phyloP scores from a whole-genome alignment of 2,797 vertebrate species.

The Macropus fuliginosus region DNA sequence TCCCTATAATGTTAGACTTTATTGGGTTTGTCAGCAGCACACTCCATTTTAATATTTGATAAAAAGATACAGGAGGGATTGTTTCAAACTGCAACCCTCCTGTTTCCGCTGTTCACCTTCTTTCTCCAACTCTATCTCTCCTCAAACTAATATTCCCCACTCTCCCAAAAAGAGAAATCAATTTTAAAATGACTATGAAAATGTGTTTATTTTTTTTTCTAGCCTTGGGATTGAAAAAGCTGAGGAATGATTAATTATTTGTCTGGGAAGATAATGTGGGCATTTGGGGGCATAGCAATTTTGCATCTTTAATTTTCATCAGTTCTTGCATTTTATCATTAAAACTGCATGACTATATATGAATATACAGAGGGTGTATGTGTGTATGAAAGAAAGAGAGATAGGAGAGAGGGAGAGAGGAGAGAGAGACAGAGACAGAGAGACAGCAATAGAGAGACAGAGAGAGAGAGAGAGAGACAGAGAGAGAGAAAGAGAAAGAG shows the following conservation, averaged over 20 bases:
- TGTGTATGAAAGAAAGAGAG: not conserved
- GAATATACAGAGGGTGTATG: conserved; percentile 49
- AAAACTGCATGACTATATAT: conserved; percentile 77
- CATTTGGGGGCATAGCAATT: conserved; percentile 40
- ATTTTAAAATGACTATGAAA: conserved; percentile 72
- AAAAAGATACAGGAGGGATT: conserved; percentile 77
- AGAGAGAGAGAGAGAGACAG: conserved; percentile 46
- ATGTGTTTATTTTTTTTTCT: conserved; percentile 78
- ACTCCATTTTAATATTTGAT: conserved; percentile 86
- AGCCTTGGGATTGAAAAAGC: conserved; percentile 75
- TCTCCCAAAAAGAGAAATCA: conserved; percentile 73
- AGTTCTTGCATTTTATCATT: conserved; percentile 76
- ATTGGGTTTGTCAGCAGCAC: conserved; percentile 77
- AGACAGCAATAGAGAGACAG: not conserved
- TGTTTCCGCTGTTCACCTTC: conserved; percentile 55
- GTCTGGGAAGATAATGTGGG: conserved; percentile 71
- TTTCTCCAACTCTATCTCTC: conserved; percentile 72
- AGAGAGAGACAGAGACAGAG: not conserved
- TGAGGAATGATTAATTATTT: conserved; percentile 78
- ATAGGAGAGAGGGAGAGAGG: no score
- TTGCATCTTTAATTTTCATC: conserved; percentile 77
- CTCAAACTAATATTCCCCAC: conserved; percentile 73
- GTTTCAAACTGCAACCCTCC: conserved; percentile 70
- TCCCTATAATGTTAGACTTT: conserved; percentile 76
- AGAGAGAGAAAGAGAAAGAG: conserved; percentile 7